Base-by-base conservation (phyloP, 2,113 vertebrate genomes). In the Odocoileus hemionus region DNA sequence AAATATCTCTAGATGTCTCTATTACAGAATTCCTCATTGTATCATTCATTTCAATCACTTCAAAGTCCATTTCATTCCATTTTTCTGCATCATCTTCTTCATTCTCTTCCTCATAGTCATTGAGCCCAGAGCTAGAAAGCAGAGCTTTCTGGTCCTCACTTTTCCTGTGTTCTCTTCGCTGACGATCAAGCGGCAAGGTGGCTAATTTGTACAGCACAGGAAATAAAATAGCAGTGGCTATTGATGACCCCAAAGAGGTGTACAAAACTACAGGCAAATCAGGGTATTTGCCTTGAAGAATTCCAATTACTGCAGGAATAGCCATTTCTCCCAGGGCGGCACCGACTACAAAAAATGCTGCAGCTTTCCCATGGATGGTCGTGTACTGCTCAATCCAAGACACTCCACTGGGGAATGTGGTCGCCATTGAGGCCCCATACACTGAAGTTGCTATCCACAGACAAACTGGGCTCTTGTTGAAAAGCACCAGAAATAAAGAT, bases 361-460 rank as follows among this genome's bases (percentile, higher is more conserved):
- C 99, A 0, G 99, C 98, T 47, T 98, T 99, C 0, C 99, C 99
- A 0, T 99, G 99, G 64, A 99, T 98, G 0, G 98, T 98, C 0
- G 99, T 99, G 98, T 99, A 99, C 98, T 99, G 99, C 92, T 99
- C 99, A 43, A 99, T 74, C 99, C 99, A 99, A 50, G 99, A 99
- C 57, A 99, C 98, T 1, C 99, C 99, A 1, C 99, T 99, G 96
- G 99, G 99, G 96, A 99, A 99, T 1, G 99, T 99, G 86, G 99
- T 98, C 2, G 99, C 99, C 99, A 99, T 99, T 0, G 99, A 99
- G 0, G 99, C 99, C 0, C 99, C 99, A 0, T 99, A 99, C 26
- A 99, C 92, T 0, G 98, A 98, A 0, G 98, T 99, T 21, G 99
- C 99, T 0, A 91, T 15, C 99, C 99, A 99, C 64, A 99, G 98